A percentile compares a stretch with the other conserved stretches of the same genome.
These are phyloP conservation scores for Callipepla squamata DNA, from an alignment of 2,113 vertebrate genomes.

Conservation along the genomic window DNA sequence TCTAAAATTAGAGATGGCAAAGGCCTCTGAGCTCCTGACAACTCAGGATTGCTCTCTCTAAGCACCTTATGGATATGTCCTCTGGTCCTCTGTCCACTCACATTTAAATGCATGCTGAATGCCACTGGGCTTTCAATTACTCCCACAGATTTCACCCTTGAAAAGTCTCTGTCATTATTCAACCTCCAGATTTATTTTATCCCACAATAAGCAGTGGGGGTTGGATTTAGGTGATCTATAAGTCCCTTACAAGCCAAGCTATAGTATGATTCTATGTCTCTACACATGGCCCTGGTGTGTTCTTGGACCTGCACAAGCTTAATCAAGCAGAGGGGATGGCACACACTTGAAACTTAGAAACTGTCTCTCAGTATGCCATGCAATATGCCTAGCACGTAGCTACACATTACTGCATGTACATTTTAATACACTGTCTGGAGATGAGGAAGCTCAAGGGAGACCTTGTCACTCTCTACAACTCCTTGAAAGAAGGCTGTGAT, in stretches of 20 bases:
- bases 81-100: background rate
- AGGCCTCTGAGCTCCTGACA: background rate
- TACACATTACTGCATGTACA: background rate
- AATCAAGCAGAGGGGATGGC: background rate
- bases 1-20: background rate
- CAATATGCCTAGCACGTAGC: background rate
- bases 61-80: fast-evolving
- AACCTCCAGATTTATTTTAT: background rate
- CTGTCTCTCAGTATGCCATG: background rate
- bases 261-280: no score
- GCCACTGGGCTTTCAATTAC: background rate
- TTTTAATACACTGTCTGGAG: no score
- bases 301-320: background rate
- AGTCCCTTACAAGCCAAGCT: no score
- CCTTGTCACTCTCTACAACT: no score
- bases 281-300: background rate
- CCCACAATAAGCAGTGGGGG: background rate
- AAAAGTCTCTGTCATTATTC: background rate
- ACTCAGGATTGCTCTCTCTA: background rate
- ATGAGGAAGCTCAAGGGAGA: no score
- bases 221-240: no score
- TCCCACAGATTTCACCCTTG: background rate
- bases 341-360: background rate
- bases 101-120: background rate
- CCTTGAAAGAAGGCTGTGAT: no score